Evolutionary conservation across 2,797 vertebrate genomes (phyloP), one percentile per base, ranked within the genome.

Genomic region (Chelon auratus): DNA sequence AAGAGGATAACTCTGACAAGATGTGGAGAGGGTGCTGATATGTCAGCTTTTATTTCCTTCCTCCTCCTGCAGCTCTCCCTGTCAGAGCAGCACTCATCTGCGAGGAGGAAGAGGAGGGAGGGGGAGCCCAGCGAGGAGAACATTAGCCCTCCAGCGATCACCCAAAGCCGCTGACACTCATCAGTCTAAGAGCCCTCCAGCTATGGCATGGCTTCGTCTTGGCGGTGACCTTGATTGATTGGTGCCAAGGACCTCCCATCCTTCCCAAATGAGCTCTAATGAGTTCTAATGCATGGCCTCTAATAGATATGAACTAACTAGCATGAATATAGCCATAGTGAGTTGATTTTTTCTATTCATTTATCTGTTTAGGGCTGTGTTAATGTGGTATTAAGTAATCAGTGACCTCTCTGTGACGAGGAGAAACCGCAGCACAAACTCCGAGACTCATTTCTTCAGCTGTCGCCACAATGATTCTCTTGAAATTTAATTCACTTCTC

Each of bases 141-240:
- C 82, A 83, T 83, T 85, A 86, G 75, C 76, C 86, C 67, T 82
- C 50, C 47, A 80, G 83, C 14, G 40, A 71, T 84, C 83, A 73
- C 87, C 66, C 77, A 58, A 81, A 82, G 75, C 77, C 55, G 52
- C 81, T 81, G 83, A 86, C 87, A 87, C 87, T 89, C 86, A 92
- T 93, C 92, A 87, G 83, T 85, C 85, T 88, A 75, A 91, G 81
- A 88, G 85, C 85, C 88, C 86, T 87, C 55, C 73, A 82, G 86
- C 74, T 52, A 89, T 76, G 51, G 62, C 79, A 75, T 65, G 72
- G 77, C 59, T 68, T 78, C 86, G 74, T 85, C 84, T 83, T 66
- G 50, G 72, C 66, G 20, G 53, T 86, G 92, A 91, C 91, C 93
- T 93, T 89, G 91, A 93, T 86, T 90, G 90, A 93, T 90, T 88